Base-by-base conservation (phyloP, 2,113 vertebrate species). In the Alligator sinensis region DNA sequence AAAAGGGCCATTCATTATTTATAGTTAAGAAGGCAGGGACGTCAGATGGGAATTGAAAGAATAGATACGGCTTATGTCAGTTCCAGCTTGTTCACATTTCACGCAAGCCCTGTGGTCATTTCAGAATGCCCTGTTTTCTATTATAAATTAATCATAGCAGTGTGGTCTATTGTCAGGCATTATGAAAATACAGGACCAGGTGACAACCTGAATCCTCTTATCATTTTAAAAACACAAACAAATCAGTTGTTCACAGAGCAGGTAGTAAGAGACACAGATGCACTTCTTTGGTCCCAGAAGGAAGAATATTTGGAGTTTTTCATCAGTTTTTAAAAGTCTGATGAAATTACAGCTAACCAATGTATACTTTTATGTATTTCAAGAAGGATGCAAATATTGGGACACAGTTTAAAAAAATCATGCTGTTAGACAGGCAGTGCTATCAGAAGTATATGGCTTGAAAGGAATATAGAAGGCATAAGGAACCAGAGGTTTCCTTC, bases 1-100 rank as follows among this genome's bases (percentile, higher is more conserved):
- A 92, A 97, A 95, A n/a, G 2, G 6, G 19, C 6, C 61, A 28
- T 84, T 94, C 85, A 93, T 93, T 93, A 97, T 94, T 97, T 88
- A 95, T 30, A 93, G 19, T 82, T 80, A 87, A 63, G 78, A 86
- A 96, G 82, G 64, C 1, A 15, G 62, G 70, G 59, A 90, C 18
- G 59, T 96, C 92, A 84, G 75, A 91, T 63, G 89, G 77, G 77
- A 97, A 94, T 2, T 82, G 85, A 96, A 97, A 94, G 82, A 92
- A 88, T 11, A 95, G 63, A 89, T 66, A 91, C 0, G 90, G 77
- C 91, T 95, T 58, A 75, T 38, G 80, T 90, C 82, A 84, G 83
- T 75, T 93, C 61, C 63, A 91, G 88, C 66, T 80, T 87, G 83
- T 91, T 90, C 80, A 76, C 22, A 28, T 88, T 81, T 92, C 60